Conservation (phyloP, 2,797 vertebrate genomes). For the Avahi laniger region DNA sequence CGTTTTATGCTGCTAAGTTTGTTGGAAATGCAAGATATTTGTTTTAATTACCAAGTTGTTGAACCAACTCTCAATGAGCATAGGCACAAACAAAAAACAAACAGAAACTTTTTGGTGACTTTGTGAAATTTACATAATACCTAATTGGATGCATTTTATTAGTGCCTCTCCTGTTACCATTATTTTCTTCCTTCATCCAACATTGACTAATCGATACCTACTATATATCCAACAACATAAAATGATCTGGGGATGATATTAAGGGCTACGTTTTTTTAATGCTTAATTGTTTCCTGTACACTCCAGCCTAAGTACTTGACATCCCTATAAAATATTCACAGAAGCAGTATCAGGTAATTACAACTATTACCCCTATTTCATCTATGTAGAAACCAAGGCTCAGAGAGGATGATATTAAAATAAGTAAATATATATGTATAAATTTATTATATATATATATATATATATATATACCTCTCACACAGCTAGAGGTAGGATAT, state of each 20-base stretch:
- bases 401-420: neutral
- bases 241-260: neutral
- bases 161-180: neutral
- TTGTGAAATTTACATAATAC: slow-evolving; percentile 1
- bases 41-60: slow-evolving; percentile 68
- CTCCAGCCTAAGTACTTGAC: neutral
- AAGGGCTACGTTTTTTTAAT: neutral
- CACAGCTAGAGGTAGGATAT: neutral
- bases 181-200: neutral
- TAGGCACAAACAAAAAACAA: neutral
- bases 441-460: too few species aligned
- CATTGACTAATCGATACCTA: neutral
- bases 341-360: neutral
- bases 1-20: slow-evolving; percentile 55
- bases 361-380: neutral
- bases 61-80: neutral
- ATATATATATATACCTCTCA: neutral
- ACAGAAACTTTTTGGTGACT: slow-evolving; percentile 32
- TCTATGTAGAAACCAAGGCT: neutral
- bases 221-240: neutral
- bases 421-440: neutral
- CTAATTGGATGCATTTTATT: neutral
- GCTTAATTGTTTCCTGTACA: neutral
- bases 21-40: slow-evolving; percentile 66
- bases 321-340: neutral